These are phyloP conservation scores for Neuroscelio doddi DNA, from an alignment of 2,888 invertebrate genomes.

Conservation along the genomic window DNA sequence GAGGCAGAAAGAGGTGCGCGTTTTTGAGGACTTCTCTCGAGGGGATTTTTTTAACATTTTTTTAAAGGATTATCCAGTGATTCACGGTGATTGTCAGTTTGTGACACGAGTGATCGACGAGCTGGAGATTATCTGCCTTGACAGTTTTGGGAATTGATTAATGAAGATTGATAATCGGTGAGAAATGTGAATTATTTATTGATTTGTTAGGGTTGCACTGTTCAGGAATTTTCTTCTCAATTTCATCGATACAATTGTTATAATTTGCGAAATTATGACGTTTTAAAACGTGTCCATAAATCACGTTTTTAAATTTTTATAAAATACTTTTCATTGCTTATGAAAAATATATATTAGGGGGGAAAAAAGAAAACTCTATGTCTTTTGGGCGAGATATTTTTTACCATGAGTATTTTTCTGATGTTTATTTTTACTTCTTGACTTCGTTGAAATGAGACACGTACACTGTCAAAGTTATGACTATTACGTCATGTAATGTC, in stretches of 20 bases:
- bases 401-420: conserved; percentile 14
- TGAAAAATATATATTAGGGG: no score
- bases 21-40: background rate
- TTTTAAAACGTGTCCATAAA: no score
- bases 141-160: conserved; percentile 3
- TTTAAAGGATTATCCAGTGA: background rate
- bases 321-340: no score
- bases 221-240: no score
- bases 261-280: no score
- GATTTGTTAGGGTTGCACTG: no score
- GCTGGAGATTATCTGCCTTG: background rate
- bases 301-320: no score
- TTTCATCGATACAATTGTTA: no score
- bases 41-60: no score
- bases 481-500: conserved; percentile 40
- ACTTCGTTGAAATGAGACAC: conserved; percentile 26
- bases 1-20: background rate
- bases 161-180: conserved; percentile 7
- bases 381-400: no score
- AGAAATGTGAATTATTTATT: background rate
- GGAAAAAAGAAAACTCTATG: background rate
- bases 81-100: conserved; percentile 4
- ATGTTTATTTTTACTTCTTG: conserved; percentile 35
- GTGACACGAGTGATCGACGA: conserved; percentile 3
- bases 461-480: conserved; percentile 41